Evolutionary conservation across 2,113 vertebrate species (phyloP), one percentile per base, ranked within the genome.

Genomic region (Talpa occidentalis): DNA sequence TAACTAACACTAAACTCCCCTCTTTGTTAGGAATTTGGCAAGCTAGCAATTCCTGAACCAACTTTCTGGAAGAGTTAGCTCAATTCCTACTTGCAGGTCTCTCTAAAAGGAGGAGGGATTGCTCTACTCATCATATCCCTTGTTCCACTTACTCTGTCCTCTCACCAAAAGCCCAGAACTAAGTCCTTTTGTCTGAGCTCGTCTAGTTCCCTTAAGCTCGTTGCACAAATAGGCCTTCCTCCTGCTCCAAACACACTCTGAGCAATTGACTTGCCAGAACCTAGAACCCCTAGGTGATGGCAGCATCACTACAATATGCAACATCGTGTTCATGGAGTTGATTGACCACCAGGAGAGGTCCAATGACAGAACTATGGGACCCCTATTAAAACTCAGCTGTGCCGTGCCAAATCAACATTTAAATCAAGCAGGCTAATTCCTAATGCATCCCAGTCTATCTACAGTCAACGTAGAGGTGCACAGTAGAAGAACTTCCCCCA

Each of bases 21-120:
- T 90, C 86, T 96, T 16, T 49, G 59, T 60, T 91, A 74, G 91
- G 66, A 95, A 93, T 93, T 24, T 95, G 16, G 91, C 91, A 91
- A 84, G 70, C 79, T 2, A 40, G 37, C 78, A 88, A 89, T 74
- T 82, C 91, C 88, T 89, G 42, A 93, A 74, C 62, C 88, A 76
- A 35, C 40, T 69, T 91, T 73, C 91, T 60, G 94, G 5, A 56
- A 91, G 19, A 72, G n/a, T 74, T 28, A 54, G 76, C 59, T 90
- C 73, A 79, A 24, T 22, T 67, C 85, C 44, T 17, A 47, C 44
- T 40, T 40, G 1, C 73, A 54, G 26, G 26, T 37, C 15, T 32
- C 88, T 74, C 80, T 79, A 49, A 78, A 49, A 82, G 37, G 28
- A 85, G 37, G 28, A 52, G 35, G 22, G 11, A 9, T 24, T 64